phyloP scores from a whole-genome alignment of 2,888 invertebrate genomes.

The Parthenolecanium corni region DNA sequence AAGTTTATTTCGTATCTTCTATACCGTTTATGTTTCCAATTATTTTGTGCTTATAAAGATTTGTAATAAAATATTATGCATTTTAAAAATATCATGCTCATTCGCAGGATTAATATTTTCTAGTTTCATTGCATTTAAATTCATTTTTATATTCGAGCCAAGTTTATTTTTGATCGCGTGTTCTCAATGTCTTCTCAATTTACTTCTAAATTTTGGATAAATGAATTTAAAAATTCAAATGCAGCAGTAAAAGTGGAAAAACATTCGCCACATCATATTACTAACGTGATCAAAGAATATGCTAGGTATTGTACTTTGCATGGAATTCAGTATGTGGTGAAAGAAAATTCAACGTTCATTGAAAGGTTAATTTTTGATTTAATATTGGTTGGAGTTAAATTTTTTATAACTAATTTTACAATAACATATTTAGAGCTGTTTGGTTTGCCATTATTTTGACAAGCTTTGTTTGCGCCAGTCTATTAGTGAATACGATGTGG shows the following conservation, averaged over 20 bases:
- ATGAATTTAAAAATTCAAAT: conserved; percentile 10
- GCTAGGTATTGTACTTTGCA: conserved; percentile 34
- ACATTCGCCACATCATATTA: neutral
- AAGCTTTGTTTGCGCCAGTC: conserved; percentile 32
- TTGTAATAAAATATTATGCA: neutral
- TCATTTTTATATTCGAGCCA: too few relatives aligned
- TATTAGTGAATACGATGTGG: conserved; percentile 34
- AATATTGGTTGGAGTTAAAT: neutral
- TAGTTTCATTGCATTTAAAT: neutral
- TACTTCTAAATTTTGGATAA: conserved; percentile 9
- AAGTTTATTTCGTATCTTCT: neutral
- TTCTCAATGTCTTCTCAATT: neutral
- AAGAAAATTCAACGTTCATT: conserved; percentile 32
- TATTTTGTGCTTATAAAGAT: neutral
- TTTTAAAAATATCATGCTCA: neutral
- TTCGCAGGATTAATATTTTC: neutral
- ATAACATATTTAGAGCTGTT: conserved; percentile 29
- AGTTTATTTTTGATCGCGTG: too few relatives aligned
- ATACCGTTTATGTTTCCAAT: neutral
- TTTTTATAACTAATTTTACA: too few relatives aligned
- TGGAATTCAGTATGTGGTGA: conserved; percentile 35
- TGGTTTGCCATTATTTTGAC: conserved; percentile 32
- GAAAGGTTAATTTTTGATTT: conserved; percentile 33
- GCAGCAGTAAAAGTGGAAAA: neutral
- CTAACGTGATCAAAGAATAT: conserved; percentile 33